Conservation (phyloP, 2,113 vertebrate genomes). For the Nibea albiflora region DNA sequence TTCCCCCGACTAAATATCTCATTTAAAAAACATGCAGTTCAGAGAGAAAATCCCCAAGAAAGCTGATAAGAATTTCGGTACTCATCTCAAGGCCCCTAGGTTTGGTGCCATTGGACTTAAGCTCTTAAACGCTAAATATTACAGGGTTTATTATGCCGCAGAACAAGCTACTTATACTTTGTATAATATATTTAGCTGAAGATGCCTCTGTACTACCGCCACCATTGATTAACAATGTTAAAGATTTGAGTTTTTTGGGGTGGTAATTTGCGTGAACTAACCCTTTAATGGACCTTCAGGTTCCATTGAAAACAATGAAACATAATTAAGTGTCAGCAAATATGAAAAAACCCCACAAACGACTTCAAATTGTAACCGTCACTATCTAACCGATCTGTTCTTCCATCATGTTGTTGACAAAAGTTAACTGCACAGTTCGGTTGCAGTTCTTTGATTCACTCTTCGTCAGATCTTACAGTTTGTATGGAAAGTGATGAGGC, state of each 20-base stretch:
- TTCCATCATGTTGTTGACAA: background rate
- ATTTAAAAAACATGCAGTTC: background rate
- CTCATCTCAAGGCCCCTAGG: background rate
- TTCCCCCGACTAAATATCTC: background rate
- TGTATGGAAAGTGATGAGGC: slow-evolving; percentile 57
- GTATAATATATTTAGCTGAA: no score
- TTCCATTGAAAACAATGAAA: background rate
- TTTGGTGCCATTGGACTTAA: no score
- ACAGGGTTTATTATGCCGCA: background rate
- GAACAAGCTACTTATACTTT: background rate
- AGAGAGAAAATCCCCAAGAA: background rate
- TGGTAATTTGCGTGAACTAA: background rate
- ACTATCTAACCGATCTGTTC: background rate
- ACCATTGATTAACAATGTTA: background rate
- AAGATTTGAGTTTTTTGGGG: background rate
- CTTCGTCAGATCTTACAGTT: slow-evolving; percentile 25
- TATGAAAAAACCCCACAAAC: background rate
- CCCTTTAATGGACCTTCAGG: background rate
- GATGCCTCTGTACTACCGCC: background rate
- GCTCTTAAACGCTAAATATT: no score
- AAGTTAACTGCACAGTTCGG: background rate
- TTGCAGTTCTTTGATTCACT: background rate
- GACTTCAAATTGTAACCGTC: background rate
- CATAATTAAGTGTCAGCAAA: background rate
- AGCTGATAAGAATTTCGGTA: background rate